Base-by-base conservation (phyloP, 2,113 vertebrate species). In the Perca fluviatilis region DNA sequence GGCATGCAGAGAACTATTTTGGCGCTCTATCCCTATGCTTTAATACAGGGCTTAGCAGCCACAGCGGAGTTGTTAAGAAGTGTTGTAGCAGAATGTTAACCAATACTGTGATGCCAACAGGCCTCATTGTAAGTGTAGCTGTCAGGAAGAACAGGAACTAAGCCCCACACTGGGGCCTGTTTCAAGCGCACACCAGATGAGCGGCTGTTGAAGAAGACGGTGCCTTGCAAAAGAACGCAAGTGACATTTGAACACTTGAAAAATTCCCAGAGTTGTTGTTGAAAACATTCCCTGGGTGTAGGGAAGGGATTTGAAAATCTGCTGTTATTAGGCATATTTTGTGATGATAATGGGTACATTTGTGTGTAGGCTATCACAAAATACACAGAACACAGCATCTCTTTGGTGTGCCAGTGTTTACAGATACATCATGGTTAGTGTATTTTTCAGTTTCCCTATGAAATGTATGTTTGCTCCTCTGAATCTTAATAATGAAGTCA, bases 41-140 rank as follows among this genome's bases (percentile, higher is more conserved):
- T 85, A 78, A 89, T 77, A 83, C 73, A 6, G 47, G 79, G 85
- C 89, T 92, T 86, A 88, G 90, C 74, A 75, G 84, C 77, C 88
- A 77, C 89, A 68, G 91, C 19, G 74, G 87, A 90, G 80, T 69
- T 88, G 86, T 87, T 83, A 83, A 77, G 82, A 76, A 63, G 76
- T 77, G 62, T 84, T 76, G 84, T 87, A 63, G 76, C 86, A 82
- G 77, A 91, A 88, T 88, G 87, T 86, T 89, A 90, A 92, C 84
- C 80, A 77, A 72, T 62, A 71, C 76, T 56, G 70, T 56, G 47
- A 64, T 80, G 82, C 87, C 77, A 83, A 61, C 69, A 82, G 79
- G 77, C 72, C 74, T 86, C n/a, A 54, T 82, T 85, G 83, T 83
- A 72, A 87, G 81, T 76, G 62, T 83, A 83, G 74, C 83, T 85